Conservation (phyloP, 2,797 vertebrate species). For the Iguana delicatissima region DNA sequence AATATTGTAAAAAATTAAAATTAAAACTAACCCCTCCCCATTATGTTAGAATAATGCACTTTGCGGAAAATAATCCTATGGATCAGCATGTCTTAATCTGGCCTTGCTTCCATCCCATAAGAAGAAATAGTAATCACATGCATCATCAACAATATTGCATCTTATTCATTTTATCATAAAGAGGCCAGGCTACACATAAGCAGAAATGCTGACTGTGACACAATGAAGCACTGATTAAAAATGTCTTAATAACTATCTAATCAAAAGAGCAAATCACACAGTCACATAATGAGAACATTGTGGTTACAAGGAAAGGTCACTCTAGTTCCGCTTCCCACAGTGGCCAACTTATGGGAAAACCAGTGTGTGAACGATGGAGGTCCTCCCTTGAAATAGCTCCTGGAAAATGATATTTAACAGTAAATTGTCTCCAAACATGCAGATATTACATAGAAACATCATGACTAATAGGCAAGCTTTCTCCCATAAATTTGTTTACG, state of each 20-base stretch:
- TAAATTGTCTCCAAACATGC: neutral
- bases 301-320: neutral
- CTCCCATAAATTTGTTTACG: neutral
- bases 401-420: neutral
- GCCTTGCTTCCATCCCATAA: neutral
- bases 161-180: neutral
- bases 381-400: neutral
- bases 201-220: neutral
- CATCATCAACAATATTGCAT: too few relatives aligned
- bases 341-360: neutral
- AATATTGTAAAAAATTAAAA: too few relatives aligned
- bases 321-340: neutral
- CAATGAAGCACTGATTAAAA: neutral
- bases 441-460: neutral
- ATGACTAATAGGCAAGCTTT: neutral
- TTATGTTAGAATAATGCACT: too few relatives aligned
- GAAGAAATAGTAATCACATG: neutral
- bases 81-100: too few relatives aligned
- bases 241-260: conserved; percentile 4
- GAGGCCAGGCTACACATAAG: neutral
- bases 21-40: too few relatives aligned
- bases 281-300: neutral
- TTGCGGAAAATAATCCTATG: too few relatives aligned
- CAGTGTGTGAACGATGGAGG: neutral
- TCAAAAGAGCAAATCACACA: neutral